phyloP scores from a whole-genome alignment of 2,888 invertebrate genomes.

The Pelosia muscerda region DNA sequence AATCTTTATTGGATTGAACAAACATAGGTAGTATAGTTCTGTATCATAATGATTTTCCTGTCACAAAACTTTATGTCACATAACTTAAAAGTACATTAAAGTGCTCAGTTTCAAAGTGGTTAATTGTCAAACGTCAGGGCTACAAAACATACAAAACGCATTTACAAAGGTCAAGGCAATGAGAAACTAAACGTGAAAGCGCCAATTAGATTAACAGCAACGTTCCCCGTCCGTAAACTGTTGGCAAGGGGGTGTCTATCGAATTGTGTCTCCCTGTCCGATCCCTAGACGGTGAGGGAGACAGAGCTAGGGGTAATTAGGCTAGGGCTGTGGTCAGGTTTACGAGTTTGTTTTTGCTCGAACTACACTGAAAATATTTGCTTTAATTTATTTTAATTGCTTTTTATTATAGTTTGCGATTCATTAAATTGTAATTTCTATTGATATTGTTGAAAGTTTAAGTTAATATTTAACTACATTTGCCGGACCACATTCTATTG shows the following conservation, averaged over 20 bases:
- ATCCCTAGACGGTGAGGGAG: slow-evolving; percentile 60
- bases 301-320: slow-evolving; percentile 65
- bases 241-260: slow-evolving; percentile 67
- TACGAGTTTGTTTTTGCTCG: slow-evolving; percentile 55
- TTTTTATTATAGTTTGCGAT: slow-evolving; percentile 24
- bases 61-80: neutral
- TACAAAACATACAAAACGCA: slow-evolving; percentile 72
- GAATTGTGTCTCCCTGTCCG: slow-evolving; percentile 58
- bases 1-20: too few relatives aligned
- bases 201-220: slow-evolving; percentile 82
- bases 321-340: slow-evolving; percentile 66
- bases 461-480: too few relatives aligned
- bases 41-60: neutral
- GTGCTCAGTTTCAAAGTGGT: slow-evolving; percentile 34
- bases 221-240: slow-evolving; percentile 77
- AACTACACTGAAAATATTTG: slow-evolving; percentile 47
- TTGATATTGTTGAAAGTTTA: too few relatives aligned
- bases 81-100: slow-evolving; percentile 17
- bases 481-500: too few relatives aligned
- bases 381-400: slow-evolving; percentile 60
- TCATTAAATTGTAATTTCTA: neutral
- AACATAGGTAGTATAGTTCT: too few relatives aligned
- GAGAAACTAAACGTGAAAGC: slow-evolving; percentile 76
- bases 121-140: slow-evolving; percentile 53
- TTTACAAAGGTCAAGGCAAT: slow-evolving; percentile 83